phyloP scores from a whole-genome alignment of 1,140 invertebrate species.

The Drosophila nebulosa region DNA sequence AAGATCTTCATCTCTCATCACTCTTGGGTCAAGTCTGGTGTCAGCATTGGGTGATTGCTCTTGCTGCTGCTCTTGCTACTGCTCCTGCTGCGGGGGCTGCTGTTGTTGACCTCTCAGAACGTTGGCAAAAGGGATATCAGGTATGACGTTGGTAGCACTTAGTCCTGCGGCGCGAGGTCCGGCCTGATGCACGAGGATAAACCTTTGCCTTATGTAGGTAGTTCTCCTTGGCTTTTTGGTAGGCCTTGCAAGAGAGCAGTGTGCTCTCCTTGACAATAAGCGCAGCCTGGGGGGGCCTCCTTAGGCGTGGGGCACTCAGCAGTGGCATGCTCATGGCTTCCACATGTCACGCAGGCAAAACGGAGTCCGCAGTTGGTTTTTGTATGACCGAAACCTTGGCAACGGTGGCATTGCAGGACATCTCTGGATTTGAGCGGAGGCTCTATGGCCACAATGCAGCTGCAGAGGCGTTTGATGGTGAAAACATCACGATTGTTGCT shows the following conservation, averaged over 20 bases:
- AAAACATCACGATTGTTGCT: neutral
- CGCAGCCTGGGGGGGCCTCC: no score
- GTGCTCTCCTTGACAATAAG: neutral
- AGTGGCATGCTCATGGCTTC: neutral
- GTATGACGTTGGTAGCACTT: neutral
- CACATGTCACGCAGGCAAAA: no score
- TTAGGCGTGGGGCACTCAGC: no score
- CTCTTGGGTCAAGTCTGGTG: neutral
- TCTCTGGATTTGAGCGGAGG: neutral
- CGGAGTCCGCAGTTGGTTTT: no score
- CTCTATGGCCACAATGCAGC: neutral
- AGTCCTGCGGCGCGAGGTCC: neutral
- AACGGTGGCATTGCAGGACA: no score
- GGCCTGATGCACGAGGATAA: neutral
- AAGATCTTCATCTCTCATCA: no score
- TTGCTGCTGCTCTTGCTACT: conserved; percentile 1
- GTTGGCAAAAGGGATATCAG: neutral
- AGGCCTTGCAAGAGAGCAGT: conserved; percentile 8
- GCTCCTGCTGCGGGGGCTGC: neutral
- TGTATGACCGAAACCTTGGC: no score
- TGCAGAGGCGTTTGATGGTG: neutral
- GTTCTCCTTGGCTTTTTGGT: neutral
- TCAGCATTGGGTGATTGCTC: neutral
- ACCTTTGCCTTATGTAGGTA: neutral
- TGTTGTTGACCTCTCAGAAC: neutral